Evolutionary conservation across 2,113 vertebrate species (phyloP).

Genomic region (Cairina moschata): DNA sequence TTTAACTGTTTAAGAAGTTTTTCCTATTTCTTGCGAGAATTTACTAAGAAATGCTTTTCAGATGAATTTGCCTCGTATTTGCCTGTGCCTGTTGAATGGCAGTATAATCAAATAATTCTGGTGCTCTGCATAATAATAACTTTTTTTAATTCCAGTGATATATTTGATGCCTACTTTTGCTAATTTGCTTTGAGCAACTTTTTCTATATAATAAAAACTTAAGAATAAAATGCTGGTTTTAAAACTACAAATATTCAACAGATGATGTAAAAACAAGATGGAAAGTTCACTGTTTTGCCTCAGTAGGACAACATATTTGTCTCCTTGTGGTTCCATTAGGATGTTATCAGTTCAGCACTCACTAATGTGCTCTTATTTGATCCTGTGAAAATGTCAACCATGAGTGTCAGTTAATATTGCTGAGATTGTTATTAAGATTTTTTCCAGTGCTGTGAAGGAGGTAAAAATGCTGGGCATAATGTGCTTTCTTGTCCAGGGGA

Average conservation of each 20-base stretch:
- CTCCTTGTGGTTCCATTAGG: not conserved
- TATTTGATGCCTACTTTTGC: accelerated
- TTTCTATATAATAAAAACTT: not conserved
- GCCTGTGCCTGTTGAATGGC: not conserved
- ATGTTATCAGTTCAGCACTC: not conserved
- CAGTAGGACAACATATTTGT: not conserved
- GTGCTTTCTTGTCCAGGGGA: not conserved
- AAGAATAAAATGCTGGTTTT: not conserved
- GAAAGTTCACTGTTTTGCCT: not conserved
- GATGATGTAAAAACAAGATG: not conserved
- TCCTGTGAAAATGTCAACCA: not conserved
- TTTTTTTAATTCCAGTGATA: not conserved
- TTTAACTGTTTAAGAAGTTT: not conserved
- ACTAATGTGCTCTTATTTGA: not conserved
- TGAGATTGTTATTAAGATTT: not conserved
- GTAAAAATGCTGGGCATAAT: not conserved
- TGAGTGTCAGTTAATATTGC: not conserved
- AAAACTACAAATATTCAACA: not conserved
- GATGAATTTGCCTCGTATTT: not conserved
- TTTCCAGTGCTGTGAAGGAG: not conserved
- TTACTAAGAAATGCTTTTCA: not conserved
- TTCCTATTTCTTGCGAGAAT: not conserved
- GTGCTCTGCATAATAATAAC: not conserved
- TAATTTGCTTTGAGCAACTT: not conserved
- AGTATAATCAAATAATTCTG: not conserved